Percentiles rank a stretch among this genome's conserved stretches.
Conservation (phyloP, 2,113 vertebrate species). For the Phoenicopterus ruber region DNA sequence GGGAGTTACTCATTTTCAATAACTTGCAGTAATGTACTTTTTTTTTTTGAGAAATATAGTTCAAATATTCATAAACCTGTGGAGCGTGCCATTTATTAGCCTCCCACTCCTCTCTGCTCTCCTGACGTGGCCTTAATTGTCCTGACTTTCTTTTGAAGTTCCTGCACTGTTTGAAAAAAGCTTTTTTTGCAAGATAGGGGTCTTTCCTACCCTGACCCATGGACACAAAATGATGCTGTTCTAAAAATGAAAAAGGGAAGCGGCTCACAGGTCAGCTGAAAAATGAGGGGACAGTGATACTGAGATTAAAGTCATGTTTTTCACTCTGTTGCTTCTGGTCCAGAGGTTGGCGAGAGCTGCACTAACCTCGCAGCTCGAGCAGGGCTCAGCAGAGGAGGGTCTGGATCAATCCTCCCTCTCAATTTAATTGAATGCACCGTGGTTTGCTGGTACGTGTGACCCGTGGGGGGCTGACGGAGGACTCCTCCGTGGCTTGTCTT, state of each 20-base stretch:
- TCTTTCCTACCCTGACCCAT: background rate
- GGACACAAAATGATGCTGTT: background rate
- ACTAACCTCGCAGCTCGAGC: fast-evolving
- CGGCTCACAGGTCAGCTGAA: background rate
- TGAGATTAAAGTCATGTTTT: background rate
- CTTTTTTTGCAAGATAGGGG: background rate
- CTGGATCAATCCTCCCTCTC: background rate
- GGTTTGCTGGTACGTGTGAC: background rate
- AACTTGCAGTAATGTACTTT: background rate
- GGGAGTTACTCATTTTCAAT: background rate
- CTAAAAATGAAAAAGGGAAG: background rate
- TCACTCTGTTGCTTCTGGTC: background rate
- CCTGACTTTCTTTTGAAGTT: background rate
- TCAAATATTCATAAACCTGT: conserved; percentile 1
- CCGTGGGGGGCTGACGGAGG: background rate
- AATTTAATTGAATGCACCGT: background rate
- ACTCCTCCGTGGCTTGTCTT: fast-evolving
- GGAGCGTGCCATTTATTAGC: background rate
- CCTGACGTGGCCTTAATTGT: background rate
- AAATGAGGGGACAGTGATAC: background rate
- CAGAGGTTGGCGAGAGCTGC: background rate
- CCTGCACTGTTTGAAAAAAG: background rate
- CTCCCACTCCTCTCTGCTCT: background rate
- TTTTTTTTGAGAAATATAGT: background rate
- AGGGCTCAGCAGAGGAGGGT: background rate